Evolutionary conservation across 2,888 invertebrate genomes (phyloP).

Genomic region (Melinaea marsaeus): DNA sequence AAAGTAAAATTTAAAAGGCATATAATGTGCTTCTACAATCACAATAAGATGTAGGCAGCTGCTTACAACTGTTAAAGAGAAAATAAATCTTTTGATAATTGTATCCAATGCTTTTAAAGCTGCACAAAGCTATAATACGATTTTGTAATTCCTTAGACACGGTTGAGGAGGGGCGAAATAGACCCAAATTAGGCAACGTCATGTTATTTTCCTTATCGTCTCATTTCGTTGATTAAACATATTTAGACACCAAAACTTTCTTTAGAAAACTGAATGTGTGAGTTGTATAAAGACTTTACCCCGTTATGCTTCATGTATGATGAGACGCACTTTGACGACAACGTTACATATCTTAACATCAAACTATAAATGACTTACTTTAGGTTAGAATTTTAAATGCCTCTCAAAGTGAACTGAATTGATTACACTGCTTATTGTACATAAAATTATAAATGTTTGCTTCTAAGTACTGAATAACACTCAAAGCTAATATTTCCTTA

Average conservation of each 20-base stretch:
- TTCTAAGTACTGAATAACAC: too few relatives aligned
- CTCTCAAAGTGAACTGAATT: too few relatives aligned
- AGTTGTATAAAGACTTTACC: not conserved
- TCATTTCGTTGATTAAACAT: conserved; percentile 12
- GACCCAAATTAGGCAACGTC: conserved; percentile 26
- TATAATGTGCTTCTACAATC: too few relatives aligned
- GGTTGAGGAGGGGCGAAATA: conserved; percentile 19
- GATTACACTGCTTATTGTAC: too few relatives aligned
- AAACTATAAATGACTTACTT: too few relatives aligned
- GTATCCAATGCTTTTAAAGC: conserved; percentile 10
- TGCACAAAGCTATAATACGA: conserved; percentile 9
- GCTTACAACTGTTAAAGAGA: not conserved
- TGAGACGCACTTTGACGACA: too few relatives aligned
- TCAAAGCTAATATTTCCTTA: too few relatives aligned
- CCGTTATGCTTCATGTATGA: not conserved
- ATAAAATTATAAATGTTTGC: too few relatives aligned
- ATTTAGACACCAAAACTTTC: not conserved
- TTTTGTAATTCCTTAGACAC: conserved; percentile 20
- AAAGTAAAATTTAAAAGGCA: not conserved
- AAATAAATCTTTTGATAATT: conserved; percentile 4
- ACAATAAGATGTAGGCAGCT: too few relatives aligned
- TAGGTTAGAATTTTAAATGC: too few relatives aligned
- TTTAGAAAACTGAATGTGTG: conserved; percentile 1
- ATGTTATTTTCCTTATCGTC: conserved; percentile 25
- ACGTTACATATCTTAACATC: too few relatives aligned